Percentiles rank a stretch among this genome's conserved stretches.
Conservation (phyloP, 2,888 invertebrate species). For the Didymodactylos carnosus region DNA sequence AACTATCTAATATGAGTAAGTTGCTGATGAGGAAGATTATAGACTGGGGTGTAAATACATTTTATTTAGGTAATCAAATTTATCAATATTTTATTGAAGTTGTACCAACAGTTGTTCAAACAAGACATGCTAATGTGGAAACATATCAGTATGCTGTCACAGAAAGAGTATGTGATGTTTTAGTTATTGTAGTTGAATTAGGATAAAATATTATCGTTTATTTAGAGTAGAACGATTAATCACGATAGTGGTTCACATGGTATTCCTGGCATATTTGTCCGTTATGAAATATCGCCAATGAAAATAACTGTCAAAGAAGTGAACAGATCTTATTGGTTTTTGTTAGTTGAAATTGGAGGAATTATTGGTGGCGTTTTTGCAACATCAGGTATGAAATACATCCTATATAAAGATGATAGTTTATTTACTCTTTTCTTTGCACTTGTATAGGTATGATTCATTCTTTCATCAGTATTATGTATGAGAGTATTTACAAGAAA, state of each 20-base stretch:
- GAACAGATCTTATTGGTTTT: constrained; percentile 40
- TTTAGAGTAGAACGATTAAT: constrained; percentile 52
- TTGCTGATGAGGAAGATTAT: not conserved
- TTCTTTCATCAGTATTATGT: not conserved
- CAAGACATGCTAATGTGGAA: constrained; percentile 25
- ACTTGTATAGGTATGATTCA: not conserved
- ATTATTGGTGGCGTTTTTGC: constrained; percentile 78
- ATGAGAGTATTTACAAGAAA: not conserved
- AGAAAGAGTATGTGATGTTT: constrained; percentile 39
- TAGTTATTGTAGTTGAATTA: too few relatives aligned
- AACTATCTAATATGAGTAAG: constrained; percentile 47
- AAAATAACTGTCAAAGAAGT: constrained; percentile 43
- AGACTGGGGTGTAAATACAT: not conserved
- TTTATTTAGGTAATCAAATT: constrained; percentile 48
- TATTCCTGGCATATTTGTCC: constrained; percentile 76
- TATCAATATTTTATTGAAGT: constrained; percentile 86
- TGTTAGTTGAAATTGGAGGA: constrained; percentile 67
- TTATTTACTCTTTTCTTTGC: not conserved
- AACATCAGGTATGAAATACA: constrained; percentile 38
- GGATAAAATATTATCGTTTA: too few relatives aligned
- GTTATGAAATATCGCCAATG: constrained; percentile 75
- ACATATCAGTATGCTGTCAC: constrained; percentile 83
- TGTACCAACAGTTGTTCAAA: constrained; percentile 69
- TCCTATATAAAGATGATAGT: not conserved
- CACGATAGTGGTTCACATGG: constrained; percentile 62